Base-by-base conservation (phyloP, 2,797 vertebrate genomes). In the Melanogrammus aeglefinus region DNA sequence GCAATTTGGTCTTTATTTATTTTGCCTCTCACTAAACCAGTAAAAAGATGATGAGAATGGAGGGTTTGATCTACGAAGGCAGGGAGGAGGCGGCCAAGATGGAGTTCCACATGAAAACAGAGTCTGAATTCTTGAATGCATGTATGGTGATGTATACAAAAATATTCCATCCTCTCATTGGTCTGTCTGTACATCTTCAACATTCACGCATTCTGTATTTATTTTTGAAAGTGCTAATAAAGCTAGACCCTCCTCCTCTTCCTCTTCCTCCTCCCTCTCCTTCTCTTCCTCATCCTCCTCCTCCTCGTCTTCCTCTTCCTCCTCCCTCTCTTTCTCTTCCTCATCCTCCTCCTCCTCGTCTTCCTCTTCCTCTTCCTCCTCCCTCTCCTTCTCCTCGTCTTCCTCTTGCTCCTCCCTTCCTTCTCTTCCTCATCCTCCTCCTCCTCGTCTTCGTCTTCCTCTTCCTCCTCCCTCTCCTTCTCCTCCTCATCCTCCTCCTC, bases 81-180 rank as follows among this genome's bases (percentile, higher is more conserved):
- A 14, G 81, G 0, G 88, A 82, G 0, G 91, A 95, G 70, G 91
- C 93, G 0, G 95, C 94, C 77, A 96, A 94, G 86, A 80, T 96
- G 84, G 90, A 82, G 0, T 87, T 95, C 74, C 35, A 36, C 35
- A 6, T 36, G 35, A 36, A 6, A 36, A 36, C 35, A 6, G 5
- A 36, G 5, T 36, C 35, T 36, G 35, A 36, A 36, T 36, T 9
- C 33, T 12, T 66, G 27, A 16, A 21, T 18, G 35, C 71, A 6
- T 21, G 29, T 31, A 72, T 8, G 70, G 16, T 14, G 69, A 66
- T 70, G 31, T 71, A 29, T 71, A 14, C 69, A 72, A 10, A 71
- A 7, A 71, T 13, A 31, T 31, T 31, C 24, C 13, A 71, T 71
- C 31, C 29, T 21, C 24, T 13, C 29, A 31, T 63, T n/a, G 47